Base-by-base conservation (phyloP, 1,140 invertebrate genomes). In the Condylostylus longicornis region DNA sequence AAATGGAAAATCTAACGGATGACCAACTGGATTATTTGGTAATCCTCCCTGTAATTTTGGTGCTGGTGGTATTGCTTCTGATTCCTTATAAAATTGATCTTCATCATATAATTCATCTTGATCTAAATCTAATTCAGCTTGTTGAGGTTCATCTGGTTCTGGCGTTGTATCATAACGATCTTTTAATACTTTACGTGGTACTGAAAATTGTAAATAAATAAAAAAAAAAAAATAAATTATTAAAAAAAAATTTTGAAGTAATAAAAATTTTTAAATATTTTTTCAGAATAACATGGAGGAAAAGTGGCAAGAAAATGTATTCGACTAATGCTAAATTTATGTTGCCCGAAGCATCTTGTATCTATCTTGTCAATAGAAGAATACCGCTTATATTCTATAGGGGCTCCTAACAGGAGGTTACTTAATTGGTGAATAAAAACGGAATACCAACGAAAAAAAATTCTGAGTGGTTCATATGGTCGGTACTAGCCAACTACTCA, bases 151-250 rank as follows among this genome's bases (percentile, higher is more conserved):
- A 48, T 86, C 83, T 2, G 69, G 60, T 50, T 82, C 77, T 2
- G 70, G 54, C n/a, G 70, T 63, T 14, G 75, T 74, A 49, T 82
- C 78, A 53, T 77, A 84, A 39, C 75, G 69, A 45, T 83, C 78
- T 43, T 76, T 78, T 3, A 90, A 56, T 10, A 89, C 82, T 54
- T 77, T 77, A 30, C 83, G 68, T n/a, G 82, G 83, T 37, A 88
- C 86, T 89, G 61, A 0, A 40, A 36, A 10, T n/a, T 15, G n/a
- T 19, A 22, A 34, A 22, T 12, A 34, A 3, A 12, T n/a, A n/a
- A n/a, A n/a, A n/a, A n/a, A n/a, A n/a, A n/a, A n/a, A n/a, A n/a
- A 8, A 31, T 31, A 13, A 31, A 25, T 25, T 7, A 25, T 8
- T 25, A 25, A n/a, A n/a, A n/a, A n/a, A n/a, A n/a, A n/a, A n/a